Evolutionary conservation across 2,888 invertebrate genomes (phyloP), one percentile per base, ranked within the genome.

Genomic region (Cheilosia scutellata): DNA sequence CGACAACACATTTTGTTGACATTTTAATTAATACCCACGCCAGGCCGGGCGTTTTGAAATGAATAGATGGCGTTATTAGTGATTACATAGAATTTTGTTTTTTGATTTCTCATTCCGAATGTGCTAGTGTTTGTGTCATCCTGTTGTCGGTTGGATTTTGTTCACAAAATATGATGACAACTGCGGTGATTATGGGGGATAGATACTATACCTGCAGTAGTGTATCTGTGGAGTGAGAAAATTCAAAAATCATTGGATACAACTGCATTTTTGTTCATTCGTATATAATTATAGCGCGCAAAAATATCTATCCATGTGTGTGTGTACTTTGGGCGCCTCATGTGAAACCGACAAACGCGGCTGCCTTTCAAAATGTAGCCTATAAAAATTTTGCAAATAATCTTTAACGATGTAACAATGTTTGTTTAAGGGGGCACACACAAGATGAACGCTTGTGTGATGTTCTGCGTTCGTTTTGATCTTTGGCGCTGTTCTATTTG

Each of bases 1-100:
- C 74, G 72, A 87, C 70, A 84, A 88, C 89, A 89, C 80, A 88
- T 88, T 89, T 89, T 76, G 86, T 88, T 89, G 89, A 89, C 89
- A 88, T 86, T 88, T 89, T 89, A 89, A 89, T 89, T 89, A 89
- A 88, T 89, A 88, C 88, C 63, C 68, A 58, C 70, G 70, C 51
- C 40, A 44, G 60, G 55, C 25, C 66, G 70, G 53, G 31, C 11
- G 51, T 55, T 84, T 13, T 20, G 20, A 83, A 66, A 79, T 79
- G 58, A 75, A 70, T 84, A 75, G 79, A 53, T 66, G 62, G 31
- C 51, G 42, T 82, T 74, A 76, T 71, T 80, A 63, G 63, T 47
- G 83, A 76, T 82, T 82, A 47, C 70, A 78, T 55, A 55, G 58
- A 25, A 78, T 49, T 72, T 77, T 65, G 20, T 27, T 49, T n/a